Base-by-base conservation (phyloP, 1,140 invertebrate species). In the Antheraea pernyi region DNA sequence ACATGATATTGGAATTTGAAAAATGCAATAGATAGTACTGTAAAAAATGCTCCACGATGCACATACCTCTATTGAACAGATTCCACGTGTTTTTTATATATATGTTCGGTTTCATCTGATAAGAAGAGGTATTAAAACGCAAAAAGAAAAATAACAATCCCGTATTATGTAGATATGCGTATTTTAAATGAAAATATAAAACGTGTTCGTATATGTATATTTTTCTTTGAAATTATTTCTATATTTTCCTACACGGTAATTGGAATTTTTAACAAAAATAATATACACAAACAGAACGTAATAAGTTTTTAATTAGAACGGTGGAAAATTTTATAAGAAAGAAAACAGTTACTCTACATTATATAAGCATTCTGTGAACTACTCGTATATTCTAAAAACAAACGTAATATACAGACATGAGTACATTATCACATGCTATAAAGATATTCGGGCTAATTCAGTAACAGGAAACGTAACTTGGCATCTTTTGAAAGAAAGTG, bases 1-100 rank as follows among this genome's bases (percentile, higher is more conserved):
- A 59, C 53, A 67, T 59, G 19, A 37, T 65, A 65, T 68, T 68
- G 62, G 67, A 72, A 72, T 48, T 16, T 59, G 46, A 66, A 75
- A 37, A 75, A 75, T 75, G 48, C 59, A 65, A 71, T 65, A 46
- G 39, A 70, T 65, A 70, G 67, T 63, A 68, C 18, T 67, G 59
- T 37, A 69, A 66, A 42, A 69, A 75, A 22, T 59, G 59, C 67
- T 42, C 53, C 53, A 64, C 42, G 64, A 61, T 60, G 60, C 58
- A 62, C 11, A 68, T 60, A 58, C 36, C 53, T 48, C 39, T 60
- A 48, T 68, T 59, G 48, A 68, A 36, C 16, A 59, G 30, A 72
- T 68, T 65, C 70, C 67, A 37, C 46, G 19, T 53, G 16, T n/a
- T n/a, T n/a, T n/a, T n/a, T n/a, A n/a, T n/a, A n/a, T n/a, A n/a